Base-by-base conservation (phyloP, 2,888 invertebrate genomes). In the Apamea crenata region DNA sequence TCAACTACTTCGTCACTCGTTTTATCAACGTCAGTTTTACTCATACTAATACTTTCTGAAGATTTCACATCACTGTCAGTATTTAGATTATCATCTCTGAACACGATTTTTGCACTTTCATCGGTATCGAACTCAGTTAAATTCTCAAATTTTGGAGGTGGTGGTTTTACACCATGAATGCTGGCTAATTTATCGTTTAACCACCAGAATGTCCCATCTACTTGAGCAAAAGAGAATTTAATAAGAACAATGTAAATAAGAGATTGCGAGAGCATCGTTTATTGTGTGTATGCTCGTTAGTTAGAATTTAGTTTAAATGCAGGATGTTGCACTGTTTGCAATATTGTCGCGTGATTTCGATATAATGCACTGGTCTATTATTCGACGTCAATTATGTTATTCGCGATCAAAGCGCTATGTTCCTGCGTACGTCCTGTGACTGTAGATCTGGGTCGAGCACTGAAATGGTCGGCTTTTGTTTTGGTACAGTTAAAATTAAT, bases 201-300 rank as follows among this genome's bases (percentile, higher is more conserved):
- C 96, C 96, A 96, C 96, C 96, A 96, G 89, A 96, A 96, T 86
- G 95, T 94, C 59, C 96, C 96, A 75, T 95, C 93, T 40, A 95
- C 78, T 91, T 97, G 96, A 63, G 94, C 88, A 14, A 88, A 82
- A 65, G 90, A 91, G 44, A 90, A 84, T 89, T 92, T 93, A 8
- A 91, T 81, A 40, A 92, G 67, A 75, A 93, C 78, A 74, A 94
- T 75, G 18, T 83, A 89, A 66, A 94, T 83, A 29, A 94, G 75
- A 70, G 90, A 63, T 82, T 87, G 88, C 59, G 82, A 82, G 59
- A 91, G 81, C 95, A 96, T 96, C 84, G 85, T 93, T 76, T 72
- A 81, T 61, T 79, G 84, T 86, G 77, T 82, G 86, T 83, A 81
- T 87, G 75, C 87, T 86, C 87, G 90, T 87, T 89, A 89, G 91